Conservation (phyloP, 2,797 vertebrate species). For the Syngnathus acus region DNA sequence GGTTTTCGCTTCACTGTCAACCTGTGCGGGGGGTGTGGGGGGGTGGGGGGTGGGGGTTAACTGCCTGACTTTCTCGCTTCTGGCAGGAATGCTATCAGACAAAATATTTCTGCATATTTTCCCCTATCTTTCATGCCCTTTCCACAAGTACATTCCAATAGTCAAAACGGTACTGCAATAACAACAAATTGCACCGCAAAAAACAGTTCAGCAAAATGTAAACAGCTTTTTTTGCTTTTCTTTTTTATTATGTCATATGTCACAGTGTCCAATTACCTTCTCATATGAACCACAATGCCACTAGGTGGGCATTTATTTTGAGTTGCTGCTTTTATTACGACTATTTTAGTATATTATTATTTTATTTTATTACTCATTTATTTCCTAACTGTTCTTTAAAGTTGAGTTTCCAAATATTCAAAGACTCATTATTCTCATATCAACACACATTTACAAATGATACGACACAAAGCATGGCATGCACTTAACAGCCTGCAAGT, state of each 20-base stretch:
- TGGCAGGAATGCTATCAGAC: slow-evolving; percentile 20
- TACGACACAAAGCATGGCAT: background rate
- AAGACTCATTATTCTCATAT: no score
- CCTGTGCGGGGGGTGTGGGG: slow-evolving; percentile 8
- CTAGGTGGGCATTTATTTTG: no score
- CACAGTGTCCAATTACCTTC: background rate
- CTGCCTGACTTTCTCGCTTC: slow-evolving; percentile 29
- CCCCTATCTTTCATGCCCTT: slow-evolving; percentile 11
- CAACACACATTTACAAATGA: no score
- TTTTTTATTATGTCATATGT: background rate
- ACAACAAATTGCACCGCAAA: slow-evolving; percentile 4
- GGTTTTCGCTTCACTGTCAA: slow-evolving; percentile 44
- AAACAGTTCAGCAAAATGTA: slow-evolving; percentile 12
- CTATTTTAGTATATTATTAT: no score
- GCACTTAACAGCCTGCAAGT: background rate
- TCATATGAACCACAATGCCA: background rate
- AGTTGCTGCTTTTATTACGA: no score
- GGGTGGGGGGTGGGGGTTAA: slow-evolving; percentile 3
- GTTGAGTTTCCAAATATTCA: no score
- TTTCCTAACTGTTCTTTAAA: no score
- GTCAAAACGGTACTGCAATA: slow-evolving; percentile 11
- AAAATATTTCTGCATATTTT: slow-evolving; percentile 23
- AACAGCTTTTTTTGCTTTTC: slow-evolving; percentile 1
- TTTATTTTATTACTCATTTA: no score
- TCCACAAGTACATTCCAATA: slow-evolving; percentile 27